A percentile compares a stretch with the other conserved stretches of the same genome.
These are phyloP conservation scores for Tricholauxania praeusta DNA, from an alignment of 2,888 invertebrate species.

Conservation along the genomic window DNA sequence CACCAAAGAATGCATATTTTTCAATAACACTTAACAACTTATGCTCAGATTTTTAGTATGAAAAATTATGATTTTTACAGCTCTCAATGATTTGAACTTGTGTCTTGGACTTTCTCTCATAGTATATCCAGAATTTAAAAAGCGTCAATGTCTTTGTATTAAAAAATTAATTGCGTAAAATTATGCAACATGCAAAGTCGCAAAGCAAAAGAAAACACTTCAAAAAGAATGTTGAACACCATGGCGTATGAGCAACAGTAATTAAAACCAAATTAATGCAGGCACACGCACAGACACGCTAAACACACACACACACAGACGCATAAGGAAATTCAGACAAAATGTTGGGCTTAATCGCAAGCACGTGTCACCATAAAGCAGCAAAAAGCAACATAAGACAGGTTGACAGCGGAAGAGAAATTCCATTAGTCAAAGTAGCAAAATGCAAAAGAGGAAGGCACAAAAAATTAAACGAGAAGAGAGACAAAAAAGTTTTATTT, in stretches of 20 bases:
- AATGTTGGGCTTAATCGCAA: background rate
- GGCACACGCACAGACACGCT: background rate
- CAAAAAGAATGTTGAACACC: background rate
- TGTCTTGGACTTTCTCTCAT: background rate
- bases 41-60: no score
- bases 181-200: no score
- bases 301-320: background rate
- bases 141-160: no score
- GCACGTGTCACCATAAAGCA: background rate
- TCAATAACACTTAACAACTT: no score
- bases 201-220: no score
- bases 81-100: no score
- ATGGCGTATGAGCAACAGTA: slow-evolving; percentile 18
- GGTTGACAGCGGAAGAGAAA: no score
- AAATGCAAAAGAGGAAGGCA: background rate
- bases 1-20: no score
- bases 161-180: no score
- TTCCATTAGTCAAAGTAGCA: no score
- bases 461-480: background rate
- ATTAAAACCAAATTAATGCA: slow-evolving; percentile 12
- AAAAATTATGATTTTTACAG: no score
- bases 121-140: background rate
- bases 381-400: background rate
- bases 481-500: background rate
- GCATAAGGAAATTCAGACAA: background rate